Evolutionary conservation across 35 echinoderm and acorn worm genomes (phyloP), one percentile per base, ranked within the genome.

Genomic region (Amphiura filiformis): DNA sequence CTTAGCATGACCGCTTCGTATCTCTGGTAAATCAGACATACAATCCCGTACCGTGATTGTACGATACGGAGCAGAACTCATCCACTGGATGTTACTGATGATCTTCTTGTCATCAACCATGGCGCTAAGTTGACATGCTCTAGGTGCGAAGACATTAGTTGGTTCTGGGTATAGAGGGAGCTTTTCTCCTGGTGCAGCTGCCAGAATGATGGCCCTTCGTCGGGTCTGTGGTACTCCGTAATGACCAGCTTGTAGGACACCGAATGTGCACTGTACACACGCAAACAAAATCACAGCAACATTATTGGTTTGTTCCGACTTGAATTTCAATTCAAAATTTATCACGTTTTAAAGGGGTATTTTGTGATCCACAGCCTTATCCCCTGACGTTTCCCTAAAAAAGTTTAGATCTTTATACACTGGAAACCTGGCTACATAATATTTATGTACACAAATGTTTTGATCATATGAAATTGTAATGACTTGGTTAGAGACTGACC

Each of bases 221-320:
- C 96, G 87, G 32, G 96, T 98, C 84, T 98, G 96, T 5, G 96
- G 90, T 12, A 98, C 96, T 34, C 96, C 96, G 65, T 98, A 98
- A 31, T 98, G 96, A 42, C 96, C 96, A 39, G 96, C 96, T 90
- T 98, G 96, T 1, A 98, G 78, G n/a, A 98, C 65, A 26, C 96
- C 96, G 84, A 98, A 98, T 23, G 96, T 98, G 61, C 96, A 94
- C 96, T 98, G 76, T 9, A 85, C 26, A 76, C n/a, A n/a, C n/a
- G n/a, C n/a, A 20, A 85, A 33, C 87, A 87, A 57, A 23, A 87
- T 0, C 82, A 38, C 0, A 80, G 38, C n/a, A n/a, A n/a, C n/a
- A n/a, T n/a, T n/a, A n/a, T n/a, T n/a, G n/a, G n/a, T n/a, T n/a
- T n/a, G n/a, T n/a, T n/a, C n/a, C n/a, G n/a, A n/a, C n/a, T n/a